Evolutionary conservation across 2,888 invertebrate species (phyloP), one percentile per base, ranked within the genome.

Genomic region (Leucoma salicis): DNA sequence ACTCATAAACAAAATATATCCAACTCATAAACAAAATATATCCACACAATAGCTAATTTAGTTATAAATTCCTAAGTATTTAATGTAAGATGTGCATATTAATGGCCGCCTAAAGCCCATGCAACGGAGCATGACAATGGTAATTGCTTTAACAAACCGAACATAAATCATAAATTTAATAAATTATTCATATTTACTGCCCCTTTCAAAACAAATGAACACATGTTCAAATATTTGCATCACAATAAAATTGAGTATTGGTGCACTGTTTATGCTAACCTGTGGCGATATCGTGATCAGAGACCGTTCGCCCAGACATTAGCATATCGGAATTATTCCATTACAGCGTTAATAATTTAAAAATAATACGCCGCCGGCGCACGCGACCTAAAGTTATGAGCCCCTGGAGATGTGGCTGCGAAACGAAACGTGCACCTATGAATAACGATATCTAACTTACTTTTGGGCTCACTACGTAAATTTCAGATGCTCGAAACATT

Each of bases 251-350:
- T 42, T 38, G 12, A 16, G 16, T 51, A 42, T 49, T 47, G 51
- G 56, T 54, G 48, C 56, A 62, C 63, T 62, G 65, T 46, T 53
- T 54, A 63, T 56, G 48, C 8, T 66, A 49, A 45, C 57, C 70
- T 71, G 60, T 64, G 63, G 50, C 58, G 39, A 41, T 80, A 63
- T 74, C 87, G 86, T 87, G 85, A 72, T 74, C 65, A 61, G 59
- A 57, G 70, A 59, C 70, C 76, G 78, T 87, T 83, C 73, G 66
- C 81, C 69, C 64, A 65, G 50, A 60, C 74, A 86, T 87, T 87
- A 84, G 76, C 85, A 85, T 86, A 84, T 78, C 78, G 70, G 71
- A 86, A 84, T 87, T 82, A 86, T 87, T 86, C 79, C 82, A 85
- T 85, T 85, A 84, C 78, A 71, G 70, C 70, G 79, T 81, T 82